Percentiles rank a stretch among this genome's conserved stretches.
Evolutionary conservation across 1,140 invertebrate species (phyloP).

Genomic region (Drosophila parvula): DNA sequence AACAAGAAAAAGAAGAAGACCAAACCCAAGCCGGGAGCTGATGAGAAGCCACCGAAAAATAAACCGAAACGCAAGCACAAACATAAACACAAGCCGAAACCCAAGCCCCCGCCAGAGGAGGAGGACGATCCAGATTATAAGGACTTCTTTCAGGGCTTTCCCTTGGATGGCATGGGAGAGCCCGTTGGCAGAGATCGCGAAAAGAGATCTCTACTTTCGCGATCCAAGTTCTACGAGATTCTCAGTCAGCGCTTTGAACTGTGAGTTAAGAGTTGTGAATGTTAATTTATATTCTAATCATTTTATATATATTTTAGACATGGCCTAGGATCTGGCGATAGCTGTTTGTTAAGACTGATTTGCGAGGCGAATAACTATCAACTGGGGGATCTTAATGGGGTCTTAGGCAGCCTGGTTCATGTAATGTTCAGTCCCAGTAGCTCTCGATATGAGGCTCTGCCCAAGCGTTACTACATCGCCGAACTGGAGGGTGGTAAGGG

Average conservation of each 20-base stretch:
- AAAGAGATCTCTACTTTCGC: constrained; percentile 53
- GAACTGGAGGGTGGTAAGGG: constrained; percentile 81
- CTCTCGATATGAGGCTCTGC: constrained; percentile 85
- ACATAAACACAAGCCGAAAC: constrained; percentile 38
- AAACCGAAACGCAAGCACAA: constrained; percentile 38
- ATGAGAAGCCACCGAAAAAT: constrained; percentile 23
- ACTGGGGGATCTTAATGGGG: constrained; percentile 66
- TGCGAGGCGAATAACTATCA: constrained; percentile 70
- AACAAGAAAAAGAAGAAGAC: constrained; percentile 41
- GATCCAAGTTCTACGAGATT: constrained; percentile 66
- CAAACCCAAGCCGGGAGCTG: constrained; percentile 21
- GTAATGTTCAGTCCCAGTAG: constrained; percentile 85
- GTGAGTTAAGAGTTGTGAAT: constrained; percentile 23
- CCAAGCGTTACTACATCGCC: constrained; percentile 85
- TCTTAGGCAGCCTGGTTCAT: constrained; percentile 71
- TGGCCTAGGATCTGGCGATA: constrained; percentile 57
- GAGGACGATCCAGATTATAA: constrained; percentile 44
- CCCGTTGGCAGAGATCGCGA: constrained; percentile 5
- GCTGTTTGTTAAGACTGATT: constrained; percentile 74
- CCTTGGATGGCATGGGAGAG: constrained; percentile 36
- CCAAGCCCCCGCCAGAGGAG: constrained; percentile 5
- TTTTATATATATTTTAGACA: constrained; percentile 32
- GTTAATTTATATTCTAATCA: not conserved
- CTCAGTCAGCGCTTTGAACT: constrained; percentile 62
- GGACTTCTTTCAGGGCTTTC: constrained; percentile 63